Evolutionary conservation across 2,797 vertebrate species (phyloP).

Genomic region (Gallirallus australis): DNA sequence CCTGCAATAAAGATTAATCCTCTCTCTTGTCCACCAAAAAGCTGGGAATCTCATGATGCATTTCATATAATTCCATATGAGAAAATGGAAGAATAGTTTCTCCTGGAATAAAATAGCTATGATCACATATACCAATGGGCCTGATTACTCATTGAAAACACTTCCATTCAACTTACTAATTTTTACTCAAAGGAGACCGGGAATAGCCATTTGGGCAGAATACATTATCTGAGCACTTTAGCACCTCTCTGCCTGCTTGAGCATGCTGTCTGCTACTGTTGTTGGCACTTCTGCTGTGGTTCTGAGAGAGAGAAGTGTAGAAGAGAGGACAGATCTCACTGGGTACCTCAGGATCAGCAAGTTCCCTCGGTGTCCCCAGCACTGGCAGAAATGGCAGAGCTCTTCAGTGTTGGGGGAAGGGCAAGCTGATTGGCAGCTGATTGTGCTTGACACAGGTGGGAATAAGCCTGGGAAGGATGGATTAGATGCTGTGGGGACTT

Average conservation of each 20-base stretch:
- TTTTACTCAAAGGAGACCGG: neutral
- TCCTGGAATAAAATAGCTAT: neutral
- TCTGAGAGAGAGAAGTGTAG: neutral
- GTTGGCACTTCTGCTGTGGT: neutral
- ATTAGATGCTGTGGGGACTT: neutral
- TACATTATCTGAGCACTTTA: neutral
- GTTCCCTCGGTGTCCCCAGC: accelerated
- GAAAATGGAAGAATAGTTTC: neutral
- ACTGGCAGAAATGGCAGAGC: neutral
- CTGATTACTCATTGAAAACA: neutral
- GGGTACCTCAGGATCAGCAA: neutral
- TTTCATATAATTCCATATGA: neutral
- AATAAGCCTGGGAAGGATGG: neutral
- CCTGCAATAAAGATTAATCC: neutral
- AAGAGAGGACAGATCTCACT: neutral
- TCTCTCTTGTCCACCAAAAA: neutral
- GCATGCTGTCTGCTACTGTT: neutral
- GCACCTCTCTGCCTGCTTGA: neutral
- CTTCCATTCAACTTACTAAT: neutral
- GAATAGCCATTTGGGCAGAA: neutral
- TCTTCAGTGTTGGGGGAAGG: neutral
- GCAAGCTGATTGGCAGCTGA: neutral
- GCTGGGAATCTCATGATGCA: neutral
- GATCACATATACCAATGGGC: neutral
- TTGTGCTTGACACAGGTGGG: neutral